Conservation (phyloP, 2,888 invertebrate genomes). For the Drosophila buzzatii region DNA sequence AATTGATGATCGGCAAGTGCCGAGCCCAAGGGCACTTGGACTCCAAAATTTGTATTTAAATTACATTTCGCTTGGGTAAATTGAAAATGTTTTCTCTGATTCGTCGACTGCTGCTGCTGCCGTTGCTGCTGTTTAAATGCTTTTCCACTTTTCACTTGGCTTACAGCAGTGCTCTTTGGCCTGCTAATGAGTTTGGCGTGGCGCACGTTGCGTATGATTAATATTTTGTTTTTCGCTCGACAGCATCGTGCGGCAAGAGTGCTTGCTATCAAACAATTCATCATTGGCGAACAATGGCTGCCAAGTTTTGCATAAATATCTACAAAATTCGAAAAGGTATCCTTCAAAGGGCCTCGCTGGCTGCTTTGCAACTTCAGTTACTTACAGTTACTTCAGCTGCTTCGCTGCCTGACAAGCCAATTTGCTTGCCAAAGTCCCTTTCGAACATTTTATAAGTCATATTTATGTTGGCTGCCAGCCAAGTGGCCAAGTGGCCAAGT, state of each 20-base stretch:
- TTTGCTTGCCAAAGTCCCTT: constrained; percentile 61
- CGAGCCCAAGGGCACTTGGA: constrained; percentile 31
- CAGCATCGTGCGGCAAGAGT: constrained; percentile 18
- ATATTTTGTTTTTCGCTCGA: constrained; percentile 65
- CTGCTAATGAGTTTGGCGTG: constrained; percentile 41
- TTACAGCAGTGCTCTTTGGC: constrained; percentile 12
- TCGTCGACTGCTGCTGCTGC: constrained; percentile 38
- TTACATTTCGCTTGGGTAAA: constrained; percentile 61
- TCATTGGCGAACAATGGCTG: constrained; percentile 54
- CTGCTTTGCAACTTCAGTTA: not conserved
- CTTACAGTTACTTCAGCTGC: constrained; percentile 10
- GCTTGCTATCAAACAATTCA: constrained; percentile 57
- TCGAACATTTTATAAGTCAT: constrained; percentile 72
- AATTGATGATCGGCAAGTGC: constrained; percentile 45
- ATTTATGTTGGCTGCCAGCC: constrained; percentile 72
- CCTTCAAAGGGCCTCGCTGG: constrained; percentile 14
- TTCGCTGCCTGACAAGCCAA: constrained; percentile 58
- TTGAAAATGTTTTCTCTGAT: constrained; percentile 59
- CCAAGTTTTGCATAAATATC: constrained; percentile 59
- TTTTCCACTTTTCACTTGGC: constrained; percentile 20
- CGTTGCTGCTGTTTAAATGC: constrained; percentile 54
- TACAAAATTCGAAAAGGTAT: constrained; percentile 36
- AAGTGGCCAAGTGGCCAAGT: constrained; percentile 65
- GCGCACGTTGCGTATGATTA: constrained; percentile 70
- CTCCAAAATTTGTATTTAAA: constrained; percentile 57